phyloP scores from a whole-genome alignment of 2,113 vertebrate species.

The Cercopithecus mona region DNA sequence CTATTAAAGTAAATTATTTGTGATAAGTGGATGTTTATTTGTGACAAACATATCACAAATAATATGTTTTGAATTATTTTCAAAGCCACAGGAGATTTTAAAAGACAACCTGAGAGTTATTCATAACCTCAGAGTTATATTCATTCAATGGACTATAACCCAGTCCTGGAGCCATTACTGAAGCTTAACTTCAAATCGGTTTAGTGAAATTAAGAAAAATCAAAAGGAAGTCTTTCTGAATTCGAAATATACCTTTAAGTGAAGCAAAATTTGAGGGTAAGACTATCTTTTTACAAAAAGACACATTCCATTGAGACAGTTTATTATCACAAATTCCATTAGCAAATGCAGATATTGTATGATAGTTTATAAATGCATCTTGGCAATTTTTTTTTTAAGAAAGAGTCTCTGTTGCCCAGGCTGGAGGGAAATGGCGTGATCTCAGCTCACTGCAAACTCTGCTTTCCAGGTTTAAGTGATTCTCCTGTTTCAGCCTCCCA shows the following conservation, averaged over 20 bases:
- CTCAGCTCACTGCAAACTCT: neutral
- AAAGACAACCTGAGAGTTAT: neutral
- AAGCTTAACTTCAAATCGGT: conserved; percentile 45
- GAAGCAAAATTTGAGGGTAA: neutral
- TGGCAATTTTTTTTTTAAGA: neutral
- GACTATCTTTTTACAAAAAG: conserved; percentile 7
- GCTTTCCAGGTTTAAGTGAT: no score
- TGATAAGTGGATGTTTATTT: no score
- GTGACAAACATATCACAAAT: neutral
- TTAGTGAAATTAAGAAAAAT: conserved; percentile 20
- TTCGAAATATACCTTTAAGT: conserved; percentile 6
- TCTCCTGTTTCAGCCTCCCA: no score
- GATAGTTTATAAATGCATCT: neutral
- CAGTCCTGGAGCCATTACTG: conserved; percentile 4
- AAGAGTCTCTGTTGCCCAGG: no score
- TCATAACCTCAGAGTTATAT: neutral
- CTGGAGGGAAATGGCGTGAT: neutral
- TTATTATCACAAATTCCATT: conserved; percentile 7
- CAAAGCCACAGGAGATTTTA: neutral
- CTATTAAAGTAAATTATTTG: conserved; percentile 16
- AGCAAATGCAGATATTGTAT: neutral
- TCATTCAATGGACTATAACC: neutral
- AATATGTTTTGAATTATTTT: conserved; percentile 20
- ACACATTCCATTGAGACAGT: neutral
- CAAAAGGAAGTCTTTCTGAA: conserved; percentile 25